phyloP scores from a whole-genome alignment of 1,140 invertebrate species.

The Pygmarrhopalites habei region DNA sequence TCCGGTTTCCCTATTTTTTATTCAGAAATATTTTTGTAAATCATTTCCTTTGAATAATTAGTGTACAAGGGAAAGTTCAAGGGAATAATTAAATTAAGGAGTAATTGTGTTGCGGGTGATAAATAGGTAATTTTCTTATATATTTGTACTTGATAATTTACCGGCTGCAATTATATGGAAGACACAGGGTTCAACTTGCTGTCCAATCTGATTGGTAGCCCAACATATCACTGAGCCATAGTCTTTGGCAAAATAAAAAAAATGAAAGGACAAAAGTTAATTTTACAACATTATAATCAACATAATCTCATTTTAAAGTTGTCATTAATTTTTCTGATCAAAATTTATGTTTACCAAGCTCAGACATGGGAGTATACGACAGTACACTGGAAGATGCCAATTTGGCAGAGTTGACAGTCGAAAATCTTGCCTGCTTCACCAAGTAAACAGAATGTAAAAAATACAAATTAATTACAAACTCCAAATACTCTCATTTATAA shows the following conservation, averaged over 20 bases:
- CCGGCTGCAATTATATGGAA: slow-evolving; percentile 65
- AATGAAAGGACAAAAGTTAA: too few species aligned
- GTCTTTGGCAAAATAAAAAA: too few species aligned
- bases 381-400: slow-evolving; percentile 53
- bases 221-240: slow-evolving; percentile 62
- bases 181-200: slow-evolving; percentile 58
- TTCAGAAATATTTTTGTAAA: too few species aligned
- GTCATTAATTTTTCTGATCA: too few species aligned
- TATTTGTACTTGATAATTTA: slow-evolving; percentile 27
- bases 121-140: neutral
- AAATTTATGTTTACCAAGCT: too few species aligned
- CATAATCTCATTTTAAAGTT: too few species aligned
- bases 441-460: neutral
- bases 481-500: neutral
- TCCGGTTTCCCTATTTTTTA: slow-evolving; percentile 64
- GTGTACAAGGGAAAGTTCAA: too few species aligned
- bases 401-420: slow-evolving; percentile 47
- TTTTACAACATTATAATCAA: too few species aligned
- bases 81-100: too few species aligned
- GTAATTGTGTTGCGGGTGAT: neutral
- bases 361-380: slow-evolving; percentile 68
- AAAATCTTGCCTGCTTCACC: slow-evolving; percentile 40
- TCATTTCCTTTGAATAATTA: too few species aligned
- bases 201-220: slow-evolving; percentile 59
- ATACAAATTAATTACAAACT: slow-evolving; percentile 1